Conservation (phyloP, 1,140 invertebrate genomes). For the Solen grandis region DNA sequence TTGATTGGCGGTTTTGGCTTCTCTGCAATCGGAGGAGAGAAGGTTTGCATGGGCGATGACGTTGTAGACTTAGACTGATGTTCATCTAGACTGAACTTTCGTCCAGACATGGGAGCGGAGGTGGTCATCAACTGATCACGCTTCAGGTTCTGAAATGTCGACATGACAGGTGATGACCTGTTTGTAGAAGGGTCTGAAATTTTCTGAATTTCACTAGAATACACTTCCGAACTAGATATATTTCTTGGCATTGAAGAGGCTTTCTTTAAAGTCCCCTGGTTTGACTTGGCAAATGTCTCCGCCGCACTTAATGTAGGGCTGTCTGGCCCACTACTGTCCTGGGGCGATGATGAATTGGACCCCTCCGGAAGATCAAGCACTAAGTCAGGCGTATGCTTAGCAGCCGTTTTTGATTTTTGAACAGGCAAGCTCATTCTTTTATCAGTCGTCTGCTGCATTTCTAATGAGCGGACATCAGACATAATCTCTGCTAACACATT, state of each 20-base stretch:
- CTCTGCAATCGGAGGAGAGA: constrained; percentile 70
- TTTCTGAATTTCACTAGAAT: constrained; percentile 5
- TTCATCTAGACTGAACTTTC: constrained; percentile 53
- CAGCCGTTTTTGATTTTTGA: constrained; percentile 78
- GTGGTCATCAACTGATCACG: constrained; percentile 5
- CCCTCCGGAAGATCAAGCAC: constrained; percentile 90
- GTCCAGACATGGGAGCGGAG: neutral
- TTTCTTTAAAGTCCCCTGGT: constrained; percentile 91
- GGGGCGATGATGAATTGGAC: constrained; percentile 62
- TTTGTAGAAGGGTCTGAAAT: constrained; percentile 3
- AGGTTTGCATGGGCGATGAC: neutral
- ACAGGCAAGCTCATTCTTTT: constrained; percentile 75
- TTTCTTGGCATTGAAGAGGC: constrained; percentile 77
- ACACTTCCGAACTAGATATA: constrained; percentile 47
- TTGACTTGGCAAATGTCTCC: constrained; percentile 81
- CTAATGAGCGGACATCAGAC: constrained; percentile 75
- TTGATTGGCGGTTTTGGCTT: constrained; percentile 88
- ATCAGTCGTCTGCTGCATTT: constrained; percentile 75
- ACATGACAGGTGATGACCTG: constrained; percentile 37
- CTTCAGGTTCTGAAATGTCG: constrained; percentile 29
- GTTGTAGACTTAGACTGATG: constrained; percentile 26
- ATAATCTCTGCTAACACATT: constrained; percentile 78
- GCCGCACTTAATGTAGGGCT: constrained; percentile 75
- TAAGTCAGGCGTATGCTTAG: constrained; percentile 91
- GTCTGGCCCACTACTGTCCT: constrained; percentile 69